Evolutionary conservation across 2,888 invertebrate genomes (phyloP).

Genomic region (Pammene aurita): DNA sequence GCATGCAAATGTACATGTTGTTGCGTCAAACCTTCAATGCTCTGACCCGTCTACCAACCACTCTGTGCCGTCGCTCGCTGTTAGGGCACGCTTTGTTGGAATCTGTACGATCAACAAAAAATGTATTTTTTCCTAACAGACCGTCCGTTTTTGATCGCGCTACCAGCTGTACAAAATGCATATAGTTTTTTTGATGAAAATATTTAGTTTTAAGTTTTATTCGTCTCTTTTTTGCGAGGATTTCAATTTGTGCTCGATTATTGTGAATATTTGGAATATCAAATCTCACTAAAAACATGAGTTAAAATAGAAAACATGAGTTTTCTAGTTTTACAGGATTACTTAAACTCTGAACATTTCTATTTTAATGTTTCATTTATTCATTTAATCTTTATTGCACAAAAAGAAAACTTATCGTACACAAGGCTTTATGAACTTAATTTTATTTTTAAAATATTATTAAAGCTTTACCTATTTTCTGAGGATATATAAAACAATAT

Average conservation of each 20-base stretch:
- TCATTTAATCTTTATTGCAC: no score
- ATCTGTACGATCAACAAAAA: constrained; percentile 42
- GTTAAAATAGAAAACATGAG: no score
- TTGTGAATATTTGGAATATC: no score
- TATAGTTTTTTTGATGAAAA: constrained; percentile 36
- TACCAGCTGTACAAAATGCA: constrained; percentile 34
- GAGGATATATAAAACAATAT: no score
- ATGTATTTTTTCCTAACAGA: constrained; percentile 32
- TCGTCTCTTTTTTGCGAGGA: constrained; percentile 2
- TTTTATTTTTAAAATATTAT: no score
- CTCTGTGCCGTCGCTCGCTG: constrained; percentile 27
- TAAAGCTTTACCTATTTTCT: neutral
- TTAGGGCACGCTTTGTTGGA: constrained; percentile 41
- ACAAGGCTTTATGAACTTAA: neutral
- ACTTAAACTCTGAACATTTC: no score
- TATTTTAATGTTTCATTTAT: no score
- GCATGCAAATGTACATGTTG: no score
- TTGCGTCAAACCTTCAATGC: neutral
- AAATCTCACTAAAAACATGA: no score
- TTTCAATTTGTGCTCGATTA: constrained; percentile 9
- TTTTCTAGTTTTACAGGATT: no score
- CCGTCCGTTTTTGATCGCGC: constrained; percentile 23
- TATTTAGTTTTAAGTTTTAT: constrained; percentile 14
- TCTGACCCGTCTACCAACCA: constrained; percentile 13
- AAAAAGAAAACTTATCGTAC: no score